A percentile compares a stretch with the other conserved stretches of the same genome.
phyloP scores from a whole-genome alignment of 2,113 vertebrate genomes.

The Butastur rufipennis region DNA sequence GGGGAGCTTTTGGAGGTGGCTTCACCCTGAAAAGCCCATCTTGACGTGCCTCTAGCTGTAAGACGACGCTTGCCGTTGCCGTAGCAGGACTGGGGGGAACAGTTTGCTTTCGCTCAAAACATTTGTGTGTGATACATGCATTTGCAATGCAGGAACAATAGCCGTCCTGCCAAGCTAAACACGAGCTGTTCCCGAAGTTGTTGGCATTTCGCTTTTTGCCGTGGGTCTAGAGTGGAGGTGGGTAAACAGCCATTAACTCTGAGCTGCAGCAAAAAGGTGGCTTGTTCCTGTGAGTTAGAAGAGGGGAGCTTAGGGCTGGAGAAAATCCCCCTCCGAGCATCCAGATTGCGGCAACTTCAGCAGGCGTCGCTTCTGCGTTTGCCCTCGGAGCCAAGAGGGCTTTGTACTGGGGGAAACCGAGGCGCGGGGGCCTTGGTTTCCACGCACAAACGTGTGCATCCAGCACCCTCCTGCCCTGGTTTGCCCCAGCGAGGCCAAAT shows the following conservation, averaged over 20 bases:
- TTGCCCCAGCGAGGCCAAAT: background rate
- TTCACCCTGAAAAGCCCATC: background rate
- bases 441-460: accelerated
- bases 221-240: background rate
- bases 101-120: background rate
- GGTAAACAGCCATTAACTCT: background rate
- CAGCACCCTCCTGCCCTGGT: background rate
- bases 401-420: background rate
- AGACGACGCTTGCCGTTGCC: background rate
- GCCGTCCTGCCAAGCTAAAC: background rate
- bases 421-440: background rate
- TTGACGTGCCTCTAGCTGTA: background rate
- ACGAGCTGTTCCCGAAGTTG: background rate
- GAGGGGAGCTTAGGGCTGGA: background rate
- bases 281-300: background rate
- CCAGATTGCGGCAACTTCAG: background rate
- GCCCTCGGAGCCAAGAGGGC: background rate
- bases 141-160: conserved; percentile 23
- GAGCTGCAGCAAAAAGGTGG: background rate
- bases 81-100: background rate
- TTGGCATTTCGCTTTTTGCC: background rate
- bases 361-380: background rate
- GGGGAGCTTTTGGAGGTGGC: background rate
- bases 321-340: background rate
- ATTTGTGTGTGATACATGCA: background rate